phyloP scores from a whole-genome alignment of 2,113 vertebrate genomes.

The Arizona elegans region DNA sequence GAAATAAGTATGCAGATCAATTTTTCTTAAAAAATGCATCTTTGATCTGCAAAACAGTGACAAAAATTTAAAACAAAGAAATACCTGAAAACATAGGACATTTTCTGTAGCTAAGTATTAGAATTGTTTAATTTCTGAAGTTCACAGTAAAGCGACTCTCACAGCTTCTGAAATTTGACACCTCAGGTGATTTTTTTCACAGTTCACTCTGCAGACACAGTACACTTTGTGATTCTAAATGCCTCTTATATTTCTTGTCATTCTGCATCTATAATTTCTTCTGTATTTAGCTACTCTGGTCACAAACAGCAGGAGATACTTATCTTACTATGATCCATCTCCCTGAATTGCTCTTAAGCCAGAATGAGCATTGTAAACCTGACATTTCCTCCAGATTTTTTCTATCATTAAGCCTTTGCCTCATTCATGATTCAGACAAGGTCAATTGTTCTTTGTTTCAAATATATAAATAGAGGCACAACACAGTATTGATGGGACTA shows the following conservation, averaged over 20 bases:
- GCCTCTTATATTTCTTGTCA: conserved; percentile 1
- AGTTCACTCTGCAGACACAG: neutral
- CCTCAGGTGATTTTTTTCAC: neutral
- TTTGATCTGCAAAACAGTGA: neutral
- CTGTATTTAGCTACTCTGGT: neutral
- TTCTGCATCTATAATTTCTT: neutral
- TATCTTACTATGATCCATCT: neutral
- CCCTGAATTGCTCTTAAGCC: neutral
- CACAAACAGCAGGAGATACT: neutral
- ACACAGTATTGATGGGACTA: neutral
- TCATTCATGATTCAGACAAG: neutral
- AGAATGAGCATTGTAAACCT: neutral
- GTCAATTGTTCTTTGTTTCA: neutral
- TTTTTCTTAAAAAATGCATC: neutral
- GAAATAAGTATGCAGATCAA: neutral
- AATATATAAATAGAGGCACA: neutral
- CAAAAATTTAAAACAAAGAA: neutral
- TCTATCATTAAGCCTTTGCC: neutral
- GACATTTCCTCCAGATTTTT: neutral
- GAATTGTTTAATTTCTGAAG: neutral
- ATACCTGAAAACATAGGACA: neutral
- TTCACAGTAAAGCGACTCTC: neutral
- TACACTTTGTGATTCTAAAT: conserved; percentile 3
- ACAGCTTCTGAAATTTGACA: neutral
- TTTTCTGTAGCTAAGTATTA: neutral